phyloP scores from a whole-genome alignment of 2,888 invertebrate genomes.

The Ornithoptera alexandrae region DNA sequence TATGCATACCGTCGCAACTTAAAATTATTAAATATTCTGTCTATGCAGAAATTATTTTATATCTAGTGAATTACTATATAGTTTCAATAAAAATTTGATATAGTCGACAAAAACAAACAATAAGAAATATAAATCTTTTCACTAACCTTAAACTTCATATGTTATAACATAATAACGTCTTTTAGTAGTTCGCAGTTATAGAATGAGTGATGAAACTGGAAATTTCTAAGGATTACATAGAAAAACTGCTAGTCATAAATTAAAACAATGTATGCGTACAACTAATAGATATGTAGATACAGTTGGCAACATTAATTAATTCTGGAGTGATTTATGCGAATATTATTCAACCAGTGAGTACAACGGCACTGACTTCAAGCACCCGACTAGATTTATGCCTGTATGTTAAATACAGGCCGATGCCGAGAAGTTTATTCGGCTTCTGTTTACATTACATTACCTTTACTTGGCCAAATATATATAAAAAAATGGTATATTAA shows the following conservation, averaged over 20 bases:
- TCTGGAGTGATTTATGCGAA: constrained; percentile 69
- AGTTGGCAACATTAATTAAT: constrained; percentile 67
- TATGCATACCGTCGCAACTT: no score
- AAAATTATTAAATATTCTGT: no score
- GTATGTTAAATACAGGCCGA: constrained; percentile 55
- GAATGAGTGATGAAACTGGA: no score
- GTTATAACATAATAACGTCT: no score
- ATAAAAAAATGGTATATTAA: neutral
- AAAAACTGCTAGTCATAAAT: constrained; percentile 15
- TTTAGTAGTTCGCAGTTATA: no score
- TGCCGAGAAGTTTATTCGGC: constrained; percentile 51
- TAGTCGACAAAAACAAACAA: no score
- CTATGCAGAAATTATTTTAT: no score
- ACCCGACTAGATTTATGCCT: constrained; percentile 53
- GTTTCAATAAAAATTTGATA: no score
- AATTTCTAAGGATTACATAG: neutral
- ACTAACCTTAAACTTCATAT: no score
- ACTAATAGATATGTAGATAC: constrained; percentile 39
- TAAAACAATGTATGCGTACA: constrained; percentile 9
- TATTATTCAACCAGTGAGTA: constrained; percentile 61
- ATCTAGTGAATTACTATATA: no score
- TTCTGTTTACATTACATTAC: constrained; percentile 2
- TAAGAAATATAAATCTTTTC: no score
- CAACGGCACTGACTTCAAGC: constrained; percentile 49
- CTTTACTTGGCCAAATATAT: neutral